These are phyloP conservation scores for Onthophagus sagittarius DNA, from an alignment of 2,888 invertebrate genomes.

Conservation along the genomic window DNA sequence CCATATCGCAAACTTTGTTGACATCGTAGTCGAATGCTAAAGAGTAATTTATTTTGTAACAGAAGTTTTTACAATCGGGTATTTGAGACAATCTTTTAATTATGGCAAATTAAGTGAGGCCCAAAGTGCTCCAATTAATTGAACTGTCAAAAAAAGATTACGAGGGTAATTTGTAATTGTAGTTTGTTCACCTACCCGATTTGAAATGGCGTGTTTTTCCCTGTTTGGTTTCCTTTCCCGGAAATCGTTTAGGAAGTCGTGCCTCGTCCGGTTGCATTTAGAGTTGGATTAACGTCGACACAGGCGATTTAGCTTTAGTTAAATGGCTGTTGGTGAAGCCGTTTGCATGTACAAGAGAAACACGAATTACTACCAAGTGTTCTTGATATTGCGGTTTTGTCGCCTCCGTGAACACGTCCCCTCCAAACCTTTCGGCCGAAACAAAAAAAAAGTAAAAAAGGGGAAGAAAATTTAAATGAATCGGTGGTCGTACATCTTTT, in stretches of 20 bases:
- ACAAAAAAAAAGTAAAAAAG: no score
- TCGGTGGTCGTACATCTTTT: background rate
- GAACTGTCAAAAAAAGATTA: no score
- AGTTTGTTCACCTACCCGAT: background rate
- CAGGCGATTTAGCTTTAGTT: background rate
- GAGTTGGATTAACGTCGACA: background rate
- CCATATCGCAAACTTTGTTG: no score
- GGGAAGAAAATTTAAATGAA: background rate
- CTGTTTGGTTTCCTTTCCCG: background rate
- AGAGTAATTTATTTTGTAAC: no score
- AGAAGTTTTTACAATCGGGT: no score
- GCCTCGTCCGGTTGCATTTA: background rate
- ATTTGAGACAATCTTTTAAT: no score
- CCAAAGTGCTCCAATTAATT: no score
- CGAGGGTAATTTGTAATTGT: background rate
- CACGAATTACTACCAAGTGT: background rate
- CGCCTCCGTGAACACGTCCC: background rate
- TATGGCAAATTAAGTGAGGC: no score
- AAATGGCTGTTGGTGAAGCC: background rate
- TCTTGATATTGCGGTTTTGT: background rate
- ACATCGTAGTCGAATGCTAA: no score
- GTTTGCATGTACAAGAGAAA: background rate
- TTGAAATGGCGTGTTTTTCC: background rate
- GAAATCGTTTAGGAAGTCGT: background rate
- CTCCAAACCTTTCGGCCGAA: background rate